These are phyloP conservation scores for Eurystomus glaucurus DNA, from an alignment of 2,797 vertebrate genomes.

Conservation along the genomic window DNA sequence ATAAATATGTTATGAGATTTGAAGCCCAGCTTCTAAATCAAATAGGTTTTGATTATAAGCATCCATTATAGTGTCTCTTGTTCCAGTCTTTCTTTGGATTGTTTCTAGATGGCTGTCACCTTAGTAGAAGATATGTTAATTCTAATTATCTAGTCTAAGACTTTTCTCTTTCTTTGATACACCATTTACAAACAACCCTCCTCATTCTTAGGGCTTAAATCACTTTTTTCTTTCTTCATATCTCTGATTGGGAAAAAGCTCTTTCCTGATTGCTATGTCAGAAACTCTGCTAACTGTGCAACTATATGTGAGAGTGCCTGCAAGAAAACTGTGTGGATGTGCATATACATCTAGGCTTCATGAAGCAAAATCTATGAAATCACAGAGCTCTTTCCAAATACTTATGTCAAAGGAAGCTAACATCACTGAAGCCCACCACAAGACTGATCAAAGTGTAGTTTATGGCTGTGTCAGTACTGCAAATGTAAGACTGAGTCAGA, in stretches of 20 bases:
- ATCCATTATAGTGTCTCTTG: neutral
- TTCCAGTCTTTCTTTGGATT: neutral
- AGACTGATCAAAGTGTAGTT: neutral
- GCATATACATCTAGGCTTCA: neutral
- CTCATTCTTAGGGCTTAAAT: neutral
- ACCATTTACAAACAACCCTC: neutral
- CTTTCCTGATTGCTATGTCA: neutral
- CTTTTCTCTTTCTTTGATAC: neutral
- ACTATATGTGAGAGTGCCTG: neutral
- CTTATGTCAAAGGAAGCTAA: neutral
- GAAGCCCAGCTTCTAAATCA: neutral
- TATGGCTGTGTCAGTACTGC: neutral
- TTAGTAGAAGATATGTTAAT: neutral
- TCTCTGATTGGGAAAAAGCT: neutral
- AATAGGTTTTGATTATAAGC: neutral
- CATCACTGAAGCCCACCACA: neutral
- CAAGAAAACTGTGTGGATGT: neutral
- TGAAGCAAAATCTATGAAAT: neutral
- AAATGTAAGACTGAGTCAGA: neutral
- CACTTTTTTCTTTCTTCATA: neutral
- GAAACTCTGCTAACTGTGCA: neutral
- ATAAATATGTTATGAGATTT: constrained; percentile 18
- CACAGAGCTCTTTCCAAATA: neutral
- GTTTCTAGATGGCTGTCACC: neutral
- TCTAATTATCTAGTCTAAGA: neutral